Evolutionary conservation across 2,888 invertebrate species (phyloP).

Genomic region (Listrodromus nycthemerus): DNA sequence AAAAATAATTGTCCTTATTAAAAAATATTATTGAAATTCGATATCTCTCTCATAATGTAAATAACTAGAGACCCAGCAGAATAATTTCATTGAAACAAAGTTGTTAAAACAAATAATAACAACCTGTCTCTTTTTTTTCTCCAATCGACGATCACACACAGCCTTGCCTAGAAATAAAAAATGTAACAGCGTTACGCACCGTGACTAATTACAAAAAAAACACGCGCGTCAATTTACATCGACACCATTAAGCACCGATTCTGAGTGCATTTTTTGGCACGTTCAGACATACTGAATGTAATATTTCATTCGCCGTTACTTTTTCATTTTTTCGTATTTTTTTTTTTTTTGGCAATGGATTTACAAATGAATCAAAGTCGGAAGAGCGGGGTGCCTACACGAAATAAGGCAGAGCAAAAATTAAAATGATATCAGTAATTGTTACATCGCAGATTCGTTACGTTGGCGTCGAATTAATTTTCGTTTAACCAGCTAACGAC

Average conservation of each 20-base stretch:
- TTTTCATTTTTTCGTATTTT: constrained; percentile 32
- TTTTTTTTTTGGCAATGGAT: constrained; percentile 44
- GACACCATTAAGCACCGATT: background rate
- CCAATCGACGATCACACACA: constrained; percentile 8
- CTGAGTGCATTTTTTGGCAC: constrained; percentile 49
- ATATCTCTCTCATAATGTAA: too few relatives aligned
- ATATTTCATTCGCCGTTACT: constrained; percentile 10
- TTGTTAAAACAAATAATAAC: background rate
- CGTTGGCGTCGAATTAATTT: constrained; percentile 19
- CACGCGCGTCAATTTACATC: background rate
- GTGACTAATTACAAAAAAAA: constrained; percentile 11
- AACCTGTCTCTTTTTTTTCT: background rate
- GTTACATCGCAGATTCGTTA: constrained; percentile 32
- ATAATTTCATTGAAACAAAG: background rate
- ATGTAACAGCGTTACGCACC: background rate
- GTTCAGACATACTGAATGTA: constrained; percentile 23
- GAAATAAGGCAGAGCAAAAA: background rate
- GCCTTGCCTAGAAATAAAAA: background rate
- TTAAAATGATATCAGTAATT: constrained; percentile 5
- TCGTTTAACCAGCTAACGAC: constrained; percentile 39
- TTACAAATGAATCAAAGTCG: constrained; percentile 28
- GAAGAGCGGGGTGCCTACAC: constrained; percentile 7
- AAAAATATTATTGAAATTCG: too few relatives aligned
- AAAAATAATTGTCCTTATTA: too few relatives aligned
- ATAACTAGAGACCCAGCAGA: background rate